Evolutionary conservation across 2,888 invertebrate genomes (phyloP).

Genomic region (Axea sp.): DNA sequence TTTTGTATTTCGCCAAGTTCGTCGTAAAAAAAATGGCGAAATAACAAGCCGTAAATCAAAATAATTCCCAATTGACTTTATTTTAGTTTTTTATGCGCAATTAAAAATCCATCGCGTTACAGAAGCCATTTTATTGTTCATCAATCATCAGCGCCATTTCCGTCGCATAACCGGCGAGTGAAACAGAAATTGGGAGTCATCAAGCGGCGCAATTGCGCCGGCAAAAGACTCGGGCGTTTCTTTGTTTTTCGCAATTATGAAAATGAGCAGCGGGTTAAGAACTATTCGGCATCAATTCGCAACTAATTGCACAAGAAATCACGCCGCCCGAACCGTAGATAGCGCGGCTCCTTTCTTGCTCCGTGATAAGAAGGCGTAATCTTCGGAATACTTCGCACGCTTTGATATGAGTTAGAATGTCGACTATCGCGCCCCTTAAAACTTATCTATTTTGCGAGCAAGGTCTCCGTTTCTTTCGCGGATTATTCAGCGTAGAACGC

Average conservation of each 20-base stretch:
- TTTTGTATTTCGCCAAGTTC: too few species aligned
- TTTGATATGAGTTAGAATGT: conserved; percentile 42
- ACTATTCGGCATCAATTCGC: conserved; percentile 35
- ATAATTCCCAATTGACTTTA: too few species aligned
- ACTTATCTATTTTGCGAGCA: conserved; percentile 43
- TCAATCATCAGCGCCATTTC: too few species aligned
- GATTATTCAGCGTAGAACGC: conserved; percentile 42
- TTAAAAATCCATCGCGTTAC: too few species aligned
- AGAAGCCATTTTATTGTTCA: too few species aligned
- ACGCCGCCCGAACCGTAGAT: conserved; percentile 7
- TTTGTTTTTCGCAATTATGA: background rate
- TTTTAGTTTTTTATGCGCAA: too few species aligned
- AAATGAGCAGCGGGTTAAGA: background rate
- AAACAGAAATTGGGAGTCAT: background rate
- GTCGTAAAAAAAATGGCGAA: too few species aligned
- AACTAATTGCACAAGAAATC: conserved; percentile 46
- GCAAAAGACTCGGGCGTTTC: too few species aligned
- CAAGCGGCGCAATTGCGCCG: background rate
- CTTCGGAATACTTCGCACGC: conserved; percentile 38
- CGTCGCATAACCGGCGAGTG: too few species aligned
- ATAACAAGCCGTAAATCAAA: too few species aligned
- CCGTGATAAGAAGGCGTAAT: conserved; percentile 36
- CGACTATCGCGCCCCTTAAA: conserved; percentile 49
- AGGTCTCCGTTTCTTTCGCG: conserved; percentile 35
- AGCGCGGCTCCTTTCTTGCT: conserved; percentile 31